These are phyloP conservation scores for Oreotrochilus melanogaster DNA, from an alignment of 2,113 vertebrate species.

Conservation along the genomic window DNA sequence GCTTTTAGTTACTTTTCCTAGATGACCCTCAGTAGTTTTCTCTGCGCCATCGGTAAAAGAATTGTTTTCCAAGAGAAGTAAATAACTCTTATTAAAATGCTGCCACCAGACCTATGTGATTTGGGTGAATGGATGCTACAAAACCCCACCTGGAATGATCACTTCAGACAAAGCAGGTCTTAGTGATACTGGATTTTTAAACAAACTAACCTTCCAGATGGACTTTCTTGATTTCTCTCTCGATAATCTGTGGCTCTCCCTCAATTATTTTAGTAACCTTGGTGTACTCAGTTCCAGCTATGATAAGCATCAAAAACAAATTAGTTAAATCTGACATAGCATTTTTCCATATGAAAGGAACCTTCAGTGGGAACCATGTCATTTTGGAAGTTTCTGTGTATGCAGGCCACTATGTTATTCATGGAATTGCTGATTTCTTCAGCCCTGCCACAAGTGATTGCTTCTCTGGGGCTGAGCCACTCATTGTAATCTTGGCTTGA, in stretches of 20 bases:
- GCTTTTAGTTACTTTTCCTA: neutral
- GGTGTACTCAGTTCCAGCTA: conserved; percentile 71
- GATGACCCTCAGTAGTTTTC: neutral
- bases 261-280: conserved; percentile 76
- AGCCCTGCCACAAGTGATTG: neutral
- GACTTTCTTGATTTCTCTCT: conserved; percentile 70
- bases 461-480: neutral
- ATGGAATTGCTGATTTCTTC: neutral
- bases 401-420: neutral
- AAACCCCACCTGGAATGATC: neutral
- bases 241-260: conserved; percentile 65
- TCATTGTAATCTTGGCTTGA: neutral
- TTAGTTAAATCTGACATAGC: neutral
- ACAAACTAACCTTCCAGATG: conserved; percentile 75
- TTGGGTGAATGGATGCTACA: neutral
- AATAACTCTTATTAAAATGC: neutral
- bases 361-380: neutral
- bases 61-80: neutral
- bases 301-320: conserved; percentile 54
- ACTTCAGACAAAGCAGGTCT: conserved; percentile 26
- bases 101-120: neutral
- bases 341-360: neutral
- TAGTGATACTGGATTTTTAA: neutral
- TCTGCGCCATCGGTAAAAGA: neutral
- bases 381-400: neutral